Conservation (phyloP, 2,888 invertebrate species). For the Drosophila eohydei region DNA sequence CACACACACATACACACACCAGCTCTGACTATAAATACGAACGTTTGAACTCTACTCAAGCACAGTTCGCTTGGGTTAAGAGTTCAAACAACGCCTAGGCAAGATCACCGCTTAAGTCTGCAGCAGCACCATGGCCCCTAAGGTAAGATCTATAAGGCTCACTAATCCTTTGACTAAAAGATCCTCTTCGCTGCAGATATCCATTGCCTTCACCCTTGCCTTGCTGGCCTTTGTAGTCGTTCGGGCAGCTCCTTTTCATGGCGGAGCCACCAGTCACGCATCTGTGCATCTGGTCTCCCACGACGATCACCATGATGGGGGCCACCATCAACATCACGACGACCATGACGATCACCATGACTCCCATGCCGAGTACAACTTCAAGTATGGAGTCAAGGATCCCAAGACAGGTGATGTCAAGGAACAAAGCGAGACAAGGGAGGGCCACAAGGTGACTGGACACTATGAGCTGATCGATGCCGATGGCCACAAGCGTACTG, state of each 20-base stretch:
- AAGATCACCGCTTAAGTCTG: conserved; percentile 55
- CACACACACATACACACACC: too few species aligned
- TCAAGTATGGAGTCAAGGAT: conserved; percentile 77
- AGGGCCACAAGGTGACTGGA: conserved; percentile 78
- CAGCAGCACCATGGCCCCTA: conserved; percentile 71
- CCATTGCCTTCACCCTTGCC: conserved; percentile 34
- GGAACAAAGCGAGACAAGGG: conserved; percentile 69
- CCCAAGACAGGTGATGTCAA: conserved; percentile 78
- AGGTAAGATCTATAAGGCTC: conserved; percentile 51
- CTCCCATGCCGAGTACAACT: conserved; percentile 74
- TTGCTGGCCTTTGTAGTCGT: conserved; percentile 55
- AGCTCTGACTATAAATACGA: conserved; percentile 57
- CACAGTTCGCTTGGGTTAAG: conserved; percentile 65
- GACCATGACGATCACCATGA: conserved; percentile 62
- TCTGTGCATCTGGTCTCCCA: conserved; percentile 77
- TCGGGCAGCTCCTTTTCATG: conserved; percentile 57
- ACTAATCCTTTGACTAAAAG: neutral
- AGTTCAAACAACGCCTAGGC: conserved; percentile 57
- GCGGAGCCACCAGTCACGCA: conserved; percentile 74
- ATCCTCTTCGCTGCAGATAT: conserved; percentile 38
- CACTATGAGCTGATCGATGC: conserved; percentile 81
- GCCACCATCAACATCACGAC: conserved; percentile 37
- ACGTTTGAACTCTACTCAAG: conserved; percentile 20
- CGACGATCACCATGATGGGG: conserved; percentile 53
- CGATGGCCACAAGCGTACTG: conserved; percentile 80